Evolutionary conservation across 2,888 invertebrate species (phyloP), one percentile per base, ranked within the genome.

Genomic region (Caenorhabditis wallacei): DNA sequence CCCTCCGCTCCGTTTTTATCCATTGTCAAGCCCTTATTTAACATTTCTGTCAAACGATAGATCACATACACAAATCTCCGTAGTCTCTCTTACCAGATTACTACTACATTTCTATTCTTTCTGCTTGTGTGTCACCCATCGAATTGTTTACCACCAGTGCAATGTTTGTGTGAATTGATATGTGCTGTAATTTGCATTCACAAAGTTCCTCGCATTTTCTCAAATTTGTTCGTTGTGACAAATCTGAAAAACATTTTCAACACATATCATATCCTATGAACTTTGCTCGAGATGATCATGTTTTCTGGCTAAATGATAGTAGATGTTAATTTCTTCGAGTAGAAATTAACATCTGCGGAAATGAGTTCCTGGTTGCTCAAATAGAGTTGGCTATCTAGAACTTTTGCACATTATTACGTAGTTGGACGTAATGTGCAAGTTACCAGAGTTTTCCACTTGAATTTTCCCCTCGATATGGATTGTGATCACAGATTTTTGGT

Each of bases 361-460:
- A 5, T 35, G 18, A 59, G 75, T 75, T 75, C 66, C 75, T 74
- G 64, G 74, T 64, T 74, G 64, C 57, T 7, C n/a, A 18, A 0
- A 24, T 48, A 26, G 16, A 11, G 63, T 64, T 30, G 30, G 18
- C 18, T 48, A 10, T 48, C 18, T 2, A 35, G 1, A 59, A 71
- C 51, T 66, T 74, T 75, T 75, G 66, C 59, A 57, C 66, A 72
- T 53, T 43, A 64, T 57, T 69, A 76, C 76, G 76, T 76, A 68
- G 76, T 66, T 35, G 64, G 22, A 63, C 66, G 63, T 75, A 75
- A 75, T 75, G 66, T 75, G 75, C 75, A 75, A 30, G 51, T 43
- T 51, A 61, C 37, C 51, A 46, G 16, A 24, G 24, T 57, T 64
- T 75, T 76, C 76, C 76, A 76, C 40, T 69, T 69, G 76, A 59